Percentiles rank a stretch among this genome's conserved stretches.
Evolutionary conservation across 2,888 invertebrate genomes (phyloP).

Genomic region (Poecilobothrus nobilitatus): DNA sequence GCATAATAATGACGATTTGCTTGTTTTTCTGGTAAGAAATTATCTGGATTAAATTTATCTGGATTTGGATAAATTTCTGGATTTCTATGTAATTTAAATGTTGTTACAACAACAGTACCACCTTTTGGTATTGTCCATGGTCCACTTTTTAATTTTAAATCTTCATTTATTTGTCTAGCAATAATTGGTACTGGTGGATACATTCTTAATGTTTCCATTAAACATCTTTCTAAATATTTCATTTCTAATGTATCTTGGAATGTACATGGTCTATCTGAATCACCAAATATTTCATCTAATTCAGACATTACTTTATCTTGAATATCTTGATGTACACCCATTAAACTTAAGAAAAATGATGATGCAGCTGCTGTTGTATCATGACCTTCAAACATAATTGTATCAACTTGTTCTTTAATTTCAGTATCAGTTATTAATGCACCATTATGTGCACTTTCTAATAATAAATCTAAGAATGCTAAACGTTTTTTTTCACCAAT

Average conservation of each 20-base stretch:
- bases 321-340: conserved; percentile 65
- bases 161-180: conserved; percentile 62
- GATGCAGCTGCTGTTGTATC: conserved; percentile 76
- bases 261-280: conserved; percentile 64
- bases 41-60: conserved; percentile 69
- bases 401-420: conserved; percentile 75
- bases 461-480: conserved; percentile 78
- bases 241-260: conserved; percentile 77
- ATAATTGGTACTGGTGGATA: conserved; percentile 72
- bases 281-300: conserved; percentile 65
- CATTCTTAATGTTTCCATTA: conserved; percentile 71
- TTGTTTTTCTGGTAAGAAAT: conserved; percentile 72
- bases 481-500: conserved; percentile 73
- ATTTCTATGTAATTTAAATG: conserved; percentile 61
- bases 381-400: conserved; percentile 82
- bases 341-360: conserved; percentile 69
- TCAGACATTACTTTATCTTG: conserved; percentile 66
- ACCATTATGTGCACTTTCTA: conserved; percentile 68
- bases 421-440: conserved; percentile 64
- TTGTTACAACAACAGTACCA: conserved; percentile 59
- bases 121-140: conserved; percentile 60
- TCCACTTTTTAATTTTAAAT: conserved; percentile 59
- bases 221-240: conserved; percentile 73
- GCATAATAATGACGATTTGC: conserved; percentile 72
- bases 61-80: conserved; percentile 68